Evolutionary conservation across 2,113 vertebrate species (phyloP).

Genomic region (Tyto alba): DNA sequence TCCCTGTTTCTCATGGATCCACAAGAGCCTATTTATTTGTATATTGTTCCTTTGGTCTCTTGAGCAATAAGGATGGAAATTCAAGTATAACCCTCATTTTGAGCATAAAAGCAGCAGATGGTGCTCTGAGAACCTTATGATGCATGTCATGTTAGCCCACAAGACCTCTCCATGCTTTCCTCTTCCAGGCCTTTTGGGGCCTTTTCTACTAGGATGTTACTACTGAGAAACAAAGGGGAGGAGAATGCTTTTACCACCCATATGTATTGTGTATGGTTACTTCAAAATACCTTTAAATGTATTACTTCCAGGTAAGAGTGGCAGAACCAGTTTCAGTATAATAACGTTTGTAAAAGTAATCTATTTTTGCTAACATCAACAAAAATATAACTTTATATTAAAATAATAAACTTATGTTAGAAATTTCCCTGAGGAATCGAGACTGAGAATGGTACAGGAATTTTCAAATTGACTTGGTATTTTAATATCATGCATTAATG

Average conservation of each 20-base stretch:
- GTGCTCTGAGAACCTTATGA: background rate
- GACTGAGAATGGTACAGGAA: background rate
- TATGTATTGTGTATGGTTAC: background rate
- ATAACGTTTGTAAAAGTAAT: background rate
- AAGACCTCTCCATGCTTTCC: background rate
- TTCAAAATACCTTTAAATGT: background rate
- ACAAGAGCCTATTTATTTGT: background rate
- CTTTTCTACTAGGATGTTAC: background rate
- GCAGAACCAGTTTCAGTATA: background rate
- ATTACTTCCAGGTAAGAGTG: background rate
- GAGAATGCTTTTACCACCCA: background rate
- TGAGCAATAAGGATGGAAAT: background rate
- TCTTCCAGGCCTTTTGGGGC: background rate
- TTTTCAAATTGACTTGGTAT: background rate
- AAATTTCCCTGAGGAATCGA: background rate
- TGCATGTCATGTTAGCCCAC: background rate
- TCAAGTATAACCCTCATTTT: background rate
- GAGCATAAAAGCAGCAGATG: background rate
- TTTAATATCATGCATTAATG: background rate
- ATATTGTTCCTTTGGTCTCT: background rate
- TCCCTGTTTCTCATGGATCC: background rate
- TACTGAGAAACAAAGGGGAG: background rate
- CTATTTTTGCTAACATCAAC: background rate
- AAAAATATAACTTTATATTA: background rate
- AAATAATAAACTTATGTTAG: background rate